A percentile compares a stretch with the other conserved stretches of the same genome.
Evolutionary conservation across 2,888 invertebrate species (phyloP).

Genomic region (Rhogogaster chlorosoma): DNA sequence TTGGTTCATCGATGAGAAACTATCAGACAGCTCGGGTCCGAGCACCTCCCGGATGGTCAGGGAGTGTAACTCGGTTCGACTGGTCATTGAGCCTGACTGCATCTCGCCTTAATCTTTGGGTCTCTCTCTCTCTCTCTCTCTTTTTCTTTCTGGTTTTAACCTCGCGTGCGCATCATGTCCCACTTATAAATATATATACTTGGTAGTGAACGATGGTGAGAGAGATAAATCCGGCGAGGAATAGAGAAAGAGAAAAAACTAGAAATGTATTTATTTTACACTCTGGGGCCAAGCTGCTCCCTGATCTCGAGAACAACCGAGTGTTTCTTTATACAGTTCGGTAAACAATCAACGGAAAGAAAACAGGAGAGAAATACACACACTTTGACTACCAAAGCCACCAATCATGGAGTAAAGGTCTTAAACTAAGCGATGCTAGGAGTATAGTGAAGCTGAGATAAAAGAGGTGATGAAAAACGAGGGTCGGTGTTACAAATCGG

Average conservation of each 20-base stretch:
- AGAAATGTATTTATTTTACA: neutral
- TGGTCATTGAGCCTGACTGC: slow-evolving; percentile 33
- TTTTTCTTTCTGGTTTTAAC: neutral
- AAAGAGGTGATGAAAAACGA: neutral
- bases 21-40: neutral
- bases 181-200: slow-evolving; percentile 20
- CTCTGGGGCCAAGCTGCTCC: neutral
- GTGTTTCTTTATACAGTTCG: neutral
- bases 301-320: neutral
- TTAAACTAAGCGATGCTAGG: neutral
- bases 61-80: slow-evolving; percentile 14
- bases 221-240: neutral
- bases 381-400: neutral
- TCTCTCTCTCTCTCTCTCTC: slow-evolving; percentile 4
- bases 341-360: neutral
- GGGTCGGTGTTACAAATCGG: neutral
- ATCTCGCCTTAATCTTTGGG: neutral
- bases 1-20: slow-evolving; percentile 10
- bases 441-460: neutral
- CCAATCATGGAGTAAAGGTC: neutral
- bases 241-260: neutral
- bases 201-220: neutral
- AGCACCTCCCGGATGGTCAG: slow-evolving; percentile 5
- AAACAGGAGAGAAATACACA: neutral
- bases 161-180: slow-evolving; percentile 11